These are phyloP conservation scores for Stegostoma tigrinum DNA, from an alignment of 2,113 vertebrate genomes.

Conservation along the genomic window DNA sequence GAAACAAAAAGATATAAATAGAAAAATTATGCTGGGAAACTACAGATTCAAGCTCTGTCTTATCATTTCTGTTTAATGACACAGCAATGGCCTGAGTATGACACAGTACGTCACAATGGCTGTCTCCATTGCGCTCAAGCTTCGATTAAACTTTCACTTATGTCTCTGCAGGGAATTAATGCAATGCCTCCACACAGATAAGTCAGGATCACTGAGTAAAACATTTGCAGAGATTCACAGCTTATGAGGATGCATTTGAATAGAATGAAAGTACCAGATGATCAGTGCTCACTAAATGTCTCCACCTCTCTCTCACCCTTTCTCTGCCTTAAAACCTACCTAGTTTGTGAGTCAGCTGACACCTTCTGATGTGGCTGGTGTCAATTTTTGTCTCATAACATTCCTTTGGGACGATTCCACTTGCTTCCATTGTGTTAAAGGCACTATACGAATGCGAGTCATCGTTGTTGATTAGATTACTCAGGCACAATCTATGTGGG, in stretches of 20 bases:
- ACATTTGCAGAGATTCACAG: neutral
- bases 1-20: neutral
- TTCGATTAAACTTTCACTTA: neutral
- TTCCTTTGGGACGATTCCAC: neutral
- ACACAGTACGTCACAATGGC: neutral
- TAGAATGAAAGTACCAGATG: neutral
- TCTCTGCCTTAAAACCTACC: neutral
- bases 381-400: neutral
- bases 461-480: neutral
- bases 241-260: neutral
- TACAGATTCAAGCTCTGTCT: neutral
- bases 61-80: neutral
- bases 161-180: neutral
- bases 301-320: neutral
- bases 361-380: neutral
- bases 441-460: neutral
- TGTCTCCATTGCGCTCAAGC: neutral
- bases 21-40: neutral
- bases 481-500: neutral
- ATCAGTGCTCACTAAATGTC: neutral
- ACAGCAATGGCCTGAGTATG: neutral
- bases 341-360: neutral
- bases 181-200: neutral
- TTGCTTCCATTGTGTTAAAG: neutral
- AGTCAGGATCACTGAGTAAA: neutral